phyloP scores from a whole-genome alignment of 2,888 invertebrate genomes.

The Sinopyrophorus schimmeli region DNA sequence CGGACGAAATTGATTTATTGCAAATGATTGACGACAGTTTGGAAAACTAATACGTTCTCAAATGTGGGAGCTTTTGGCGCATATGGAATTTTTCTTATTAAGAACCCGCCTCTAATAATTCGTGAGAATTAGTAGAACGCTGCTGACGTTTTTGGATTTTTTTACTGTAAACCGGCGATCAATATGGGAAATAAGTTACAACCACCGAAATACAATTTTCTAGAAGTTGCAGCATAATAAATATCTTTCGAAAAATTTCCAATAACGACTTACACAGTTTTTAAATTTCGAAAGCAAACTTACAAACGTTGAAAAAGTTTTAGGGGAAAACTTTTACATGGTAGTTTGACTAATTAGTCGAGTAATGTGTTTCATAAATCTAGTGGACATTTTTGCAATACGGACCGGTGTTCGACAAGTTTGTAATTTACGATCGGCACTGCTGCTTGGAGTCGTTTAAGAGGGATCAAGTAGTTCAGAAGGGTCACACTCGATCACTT shows the following conservation, averaged over 20 bases:
- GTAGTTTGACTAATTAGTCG: slow-evolving; percentile 21
- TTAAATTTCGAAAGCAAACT: slow-evolving; percentile 22
- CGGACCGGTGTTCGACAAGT: slow-evolving; percentile 24
- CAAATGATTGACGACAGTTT: no score
- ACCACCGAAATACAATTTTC: slow-evolving; percentile 16
- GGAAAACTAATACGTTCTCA: no score
- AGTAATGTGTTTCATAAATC: slow-evolving; percentile 25
- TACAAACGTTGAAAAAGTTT: slow-evolving; percentile 15
- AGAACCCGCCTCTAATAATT: slow-evolving; percentile 8
- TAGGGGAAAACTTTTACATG: slow-evolving; percentile 15
- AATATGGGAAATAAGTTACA: slow-evolving; percentile 17
- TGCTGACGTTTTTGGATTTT: slow-evolving; percentile 8
- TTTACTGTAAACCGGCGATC: slow-evolving; percentile 14
- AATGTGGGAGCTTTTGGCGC: no score
- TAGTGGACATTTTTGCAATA: slow-evolving; percentile 19
- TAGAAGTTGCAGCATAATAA: slow-evolving; percentile 18
- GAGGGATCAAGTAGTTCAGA: slow-evolving; percentile 25
- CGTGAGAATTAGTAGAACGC: slow-evolving; percentile 16
- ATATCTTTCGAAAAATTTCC: slow-evolving; percentile 23
- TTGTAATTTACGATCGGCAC: slow-evolving; percentile 20
- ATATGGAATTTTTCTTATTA: slow-evolving; percentile 19
- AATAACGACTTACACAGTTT: slow-evolving; percentile 20
- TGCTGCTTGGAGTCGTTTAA: slow-evolving; percentile 22
- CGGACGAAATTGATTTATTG: no score
- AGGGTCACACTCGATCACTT: slow-evolving; percentile 26